Conservation (phyloP, 2,888 invertebrate genomes). For the Pheosia gnoma region DNA sequence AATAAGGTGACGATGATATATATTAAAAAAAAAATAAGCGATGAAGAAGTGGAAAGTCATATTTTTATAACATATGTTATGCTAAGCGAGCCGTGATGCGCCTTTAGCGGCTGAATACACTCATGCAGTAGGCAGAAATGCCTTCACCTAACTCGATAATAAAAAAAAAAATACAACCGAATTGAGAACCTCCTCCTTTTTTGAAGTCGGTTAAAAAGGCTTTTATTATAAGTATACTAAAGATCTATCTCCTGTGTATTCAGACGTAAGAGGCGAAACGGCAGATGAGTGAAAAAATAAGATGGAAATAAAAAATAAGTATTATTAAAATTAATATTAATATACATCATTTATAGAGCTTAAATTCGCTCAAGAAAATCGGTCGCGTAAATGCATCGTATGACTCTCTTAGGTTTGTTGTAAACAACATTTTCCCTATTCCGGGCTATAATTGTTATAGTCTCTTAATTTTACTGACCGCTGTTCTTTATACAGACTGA, state of each 20-base stretch:
- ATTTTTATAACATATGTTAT: slow-evolving; percentile 51
- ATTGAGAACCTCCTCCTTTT: too few species aligned
- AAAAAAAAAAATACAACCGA: too few species aligned
- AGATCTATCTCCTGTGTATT: background rate
- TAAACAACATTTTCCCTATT: too few species aligned
- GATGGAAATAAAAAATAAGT: slow-evolving; percentile 2
- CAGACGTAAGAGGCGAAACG: background rate
- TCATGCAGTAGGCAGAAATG: background rate
- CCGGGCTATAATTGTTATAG: too few species aligned
- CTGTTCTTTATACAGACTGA: too few species aligned
- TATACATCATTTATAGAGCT: background rate
- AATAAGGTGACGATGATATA: slow-evolving; percentile 10
- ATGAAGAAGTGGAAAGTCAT: slow-evolving; percentile 20
- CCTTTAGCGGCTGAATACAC: background rate
- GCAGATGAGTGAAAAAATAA: background rate
- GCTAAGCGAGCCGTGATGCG: slow-evolving; percentile 24
- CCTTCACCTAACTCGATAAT: background rate
- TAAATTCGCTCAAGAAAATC: background rate
- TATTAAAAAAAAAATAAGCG: slow-evolving; percentile 1
- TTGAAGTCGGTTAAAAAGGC: too few species aligned
- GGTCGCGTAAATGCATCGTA: slow-evolving; percentile 5
- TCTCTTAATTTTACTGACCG: too few species aligned
- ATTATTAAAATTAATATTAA: slow-evolving; percentile 5
- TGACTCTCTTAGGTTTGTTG: background rate
- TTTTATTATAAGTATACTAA: too few species aligned